Evolutionary conservation across 2,797 vertebrate species (phyloP).

Genomic region (Chaetodon trifasciatus): DNA sequence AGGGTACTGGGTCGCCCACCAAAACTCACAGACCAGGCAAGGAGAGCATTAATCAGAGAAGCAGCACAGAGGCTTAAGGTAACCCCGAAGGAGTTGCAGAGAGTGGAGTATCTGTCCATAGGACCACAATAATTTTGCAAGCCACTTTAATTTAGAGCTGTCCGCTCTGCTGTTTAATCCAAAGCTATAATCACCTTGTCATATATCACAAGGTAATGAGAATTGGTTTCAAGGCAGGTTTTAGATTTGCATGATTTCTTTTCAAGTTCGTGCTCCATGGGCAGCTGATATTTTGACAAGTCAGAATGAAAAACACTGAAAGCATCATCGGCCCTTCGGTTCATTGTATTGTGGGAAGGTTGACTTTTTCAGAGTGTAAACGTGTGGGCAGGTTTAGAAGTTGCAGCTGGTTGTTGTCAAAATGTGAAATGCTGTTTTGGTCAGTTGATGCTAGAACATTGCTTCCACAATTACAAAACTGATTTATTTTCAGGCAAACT

Average conservation of each 20-base stretch:
- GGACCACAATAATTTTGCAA: too few relatives aligned
- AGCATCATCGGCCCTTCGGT: fast-evolving
- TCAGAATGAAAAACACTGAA: not conserved
- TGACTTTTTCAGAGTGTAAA: not conserved
- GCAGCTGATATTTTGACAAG: not conserved
- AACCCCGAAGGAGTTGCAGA: too few relatives aligned
- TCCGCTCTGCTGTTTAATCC: not conserved
- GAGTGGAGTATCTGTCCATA: too few relatives aligned
- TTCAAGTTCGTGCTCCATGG: fast-evolving
- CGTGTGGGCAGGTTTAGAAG: not conserved
- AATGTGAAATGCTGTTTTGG: not conserved
- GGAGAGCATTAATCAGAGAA: too few relatives aligned
- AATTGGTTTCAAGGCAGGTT: not conserved
- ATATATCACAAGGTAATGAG: not conserved
- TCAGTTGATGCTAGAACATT: not conserved
- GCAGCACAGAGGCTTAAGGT: too few relatives aligned
- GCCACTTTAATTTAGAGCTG: not conserved
- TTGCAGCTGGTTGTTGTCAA: not conserved
- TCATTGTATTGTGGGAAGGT: not conserved
- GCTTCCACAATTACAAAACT: not conserved
- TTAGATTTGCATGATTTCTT: not conserved
- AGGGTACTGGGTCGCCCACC: too few relatives aligned
- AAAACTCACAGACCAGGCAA: too few relatives aligned
- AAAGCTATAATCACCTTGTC: not conserved
- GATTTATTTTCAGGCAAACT: not conserved